phyloP scores from a whole-genome alignment of 2,797 vertebrate species.

The Sarcoramphus papa region DNA sequence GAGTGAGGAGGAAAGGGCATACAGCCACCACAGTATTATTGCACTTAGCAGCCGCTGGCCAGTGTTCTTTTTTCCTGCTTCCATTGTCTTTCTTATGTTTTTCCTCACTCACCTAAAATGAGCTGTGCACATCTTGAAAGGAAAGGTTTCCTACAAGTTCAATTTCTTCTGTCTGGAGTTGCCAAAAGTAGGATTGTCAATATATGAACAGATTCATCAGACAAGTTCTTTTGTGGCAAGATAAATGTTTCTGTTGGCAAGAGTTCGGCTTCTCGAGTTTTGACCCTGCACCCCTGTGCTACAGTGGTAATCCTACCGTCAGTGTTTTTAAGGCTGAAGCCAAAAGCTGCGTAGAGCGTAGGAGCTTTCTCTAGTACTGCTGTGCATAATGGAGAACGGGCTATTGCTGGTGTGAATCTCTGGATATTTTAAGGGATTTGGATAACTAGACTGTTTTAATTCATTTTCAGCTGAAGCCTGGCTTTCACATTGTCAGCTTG shows the following conservation, averaged over 20 bases:
- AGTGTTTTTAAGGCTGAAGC: not conserved
- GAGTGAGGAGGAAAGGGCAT: not conserved
- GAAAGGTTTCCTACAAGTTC: not conserved
- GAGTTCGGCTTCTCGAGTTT: conserved; percentile 15
- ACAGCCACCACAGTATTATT: not conserved
- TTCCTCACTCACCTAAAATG: not conserved
- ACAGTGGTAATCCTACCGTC: not conserved
- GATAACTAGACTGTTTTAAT: not conserved
- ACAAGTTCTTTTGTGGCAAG: not conserved
- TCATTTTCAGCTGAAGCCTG: not conserved
- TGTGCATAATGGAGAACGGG: not conserved
- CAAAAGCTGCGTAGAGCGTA: not conserved
- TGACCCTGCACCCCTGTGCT: not conserved
- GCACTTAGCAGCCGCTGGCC: not conserved
- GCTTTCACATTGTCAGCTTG: not conserved
- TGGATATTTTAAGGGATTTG: not conserved
- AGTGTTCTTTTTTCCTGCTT: not conserved
- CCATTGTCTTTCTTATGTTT: not conserved
- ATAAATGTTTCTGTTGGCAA: conserved; percentile 5
- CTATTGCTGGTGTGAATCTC: not conserved
- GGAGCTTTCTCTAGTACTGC: not conserved
- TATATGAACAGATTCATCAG: not conserved
- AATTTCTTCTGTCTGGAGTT: not conserved
- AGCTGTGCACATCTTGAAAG: not conserved
- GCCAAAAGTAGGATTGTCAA: not conserved